Evolutionary conservation across 35 echinoderm and acorn worm species (phyloP), one percentile per base, ranked within the genome.

Genomic region (Hemicentrotus pulcherrimus): DNA sequence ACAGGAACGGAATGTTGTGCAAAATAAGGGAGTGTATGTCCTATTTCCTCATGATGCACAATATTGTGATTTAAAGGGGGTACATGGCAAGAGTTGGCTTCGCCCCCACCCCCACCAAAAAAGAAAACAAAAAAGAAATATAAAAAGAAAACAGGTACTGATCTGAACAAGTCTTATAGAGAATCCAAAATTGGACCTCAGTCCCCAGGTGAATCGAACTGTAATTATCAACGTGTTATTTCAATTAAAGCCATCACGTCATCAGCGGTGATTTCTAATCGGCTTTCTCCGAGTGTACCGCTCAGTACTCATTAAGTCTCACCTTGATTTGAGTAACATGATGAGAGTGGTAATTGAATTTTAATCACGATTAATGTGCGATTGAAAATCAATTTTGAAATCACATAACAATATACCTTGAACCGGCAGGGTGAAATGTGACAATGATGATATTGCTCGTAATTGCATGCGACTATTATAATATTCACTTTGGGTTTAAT

Each of bases 191-290:
- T 41, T 41, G 3, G 35, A 41, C 35, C 3, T 0, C 35, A 41
- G 35, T 41, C 35, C 35, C 35, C 35, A 41, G 35, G 65, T n/a
- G 19, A 78, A 28, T 78, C 65, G 65, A 28, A 0, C 19, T 8
- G 65, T 78, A 78, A 78, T 78, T 78, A 78, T 28, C 65, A 78
- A 78, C 65, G 65, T 78, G 65, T 78, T 78, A 78, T 78, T 28
- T 78, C 65, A 78, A 78, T 78, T 78, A n/a, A 0, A 55, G 22
- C 22, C 7, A 78, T 78, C 65, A 78, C 65, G 65, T 78, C 65
- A 78, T 4, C 22, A 28, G 65, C 65, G 65, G 65, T 78, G 65
- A 78, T 78, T 78, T 78, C 65, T 78, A 78, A 78, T n/a, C 65
- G 65, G 7, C 24, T 78, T 28, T n/a, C 65, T 78, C n/a, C 6